A percentile compares a stretch with the other conserved stretches of the same genome.
Evolutionary conservation across 2,888 invertebrate species (phyloP).

Genomic region (Euclidia mi): DNA sequence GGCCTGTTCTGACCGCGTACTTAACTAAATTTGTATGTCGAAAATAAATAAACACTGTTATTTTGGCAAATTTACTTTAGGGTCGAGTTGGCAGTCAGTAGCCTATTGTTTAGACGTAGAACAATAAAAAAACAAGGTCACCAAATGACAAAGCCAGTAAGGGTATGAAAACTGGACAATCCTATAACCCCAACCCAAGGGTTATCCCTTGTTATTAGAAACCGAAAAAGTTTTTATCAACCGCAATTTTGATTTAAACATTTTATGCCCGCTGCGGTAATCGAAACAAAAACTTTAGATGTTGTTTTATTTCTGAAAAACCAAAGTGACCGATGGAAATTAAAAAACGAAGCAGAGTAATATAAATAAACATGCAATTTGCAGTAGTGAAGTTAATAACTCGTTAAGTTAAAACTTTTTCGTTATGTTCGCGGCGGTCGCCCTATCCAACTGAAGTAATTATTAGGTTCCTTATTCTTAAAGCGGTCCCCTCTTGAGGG

Average conservation of each 20-base stretch:
- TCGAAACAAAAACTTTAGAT: not conserved
- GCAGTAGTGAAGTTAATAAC: conserved; percentile 10
- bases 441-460: no score
- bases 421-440: no score
- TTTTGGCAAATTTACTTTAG: conserved; percentile 73
- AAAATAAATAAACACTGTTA: conserved; percentile 70
- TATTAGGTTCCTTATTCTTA: no score
- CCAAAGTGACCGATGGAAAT: not conserved
- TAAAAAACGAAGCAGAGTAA: no score
- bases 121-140: conserved; percentile 74
- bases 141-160: conserved; percentile 70
- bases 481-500: no score
- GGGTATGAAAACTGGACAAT: conserved; percentile 62
- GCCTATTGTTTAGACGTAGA: conserved; percentile 66
- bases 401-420: not conserved
- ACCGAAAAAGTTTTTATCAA: conserved; percentile 49
- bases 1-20: conserved; percentile 49
- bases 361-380: conserved; percentile 10
- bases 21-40: conserved; percentile 64
- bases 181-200: conserved; percentile 58
- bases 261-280: conserved; percentile 20
- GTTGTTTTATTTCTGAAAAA: not conserved
- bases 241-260: conserved; percentile 39
- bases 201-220: conserved; percentile 57
- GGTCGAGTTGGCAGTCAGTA: conserved; percentile 60